Percentiles rank a stretch among this genome's conserved stretches.
phyloP scores from a whole-genome alignment of 2,113 vertebrate species.

The Rhizomys pruinosus region DNA sequence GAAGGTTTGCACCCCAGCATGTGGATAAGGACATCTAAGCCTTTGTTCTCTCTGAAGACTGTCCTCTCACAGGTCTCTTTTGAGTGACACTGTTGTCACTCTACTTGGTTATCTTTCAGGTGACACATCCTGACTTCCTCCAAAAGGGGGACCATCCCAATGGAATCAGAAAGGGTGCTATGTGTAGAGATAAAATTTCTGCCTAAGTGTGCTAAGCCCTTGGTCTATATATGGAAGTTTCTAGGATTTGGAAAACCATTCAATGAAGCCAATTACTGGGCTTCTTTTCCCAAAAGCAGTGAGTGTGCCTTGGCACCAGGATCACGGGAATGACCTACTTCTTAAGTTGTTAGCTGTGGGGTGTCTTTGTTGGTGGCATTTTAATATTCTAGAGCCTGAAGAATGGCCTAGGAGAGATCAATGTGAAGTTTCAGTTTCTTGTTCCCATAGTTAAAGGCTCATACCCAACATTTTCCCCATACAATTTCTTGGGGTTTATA shows the following conservation, averaged over 20 bases:
- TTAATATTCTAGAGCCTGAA: not conserved
- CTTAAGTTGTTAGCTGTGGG: not conserved
- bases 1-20: not conserved
- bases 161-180: not conserved
- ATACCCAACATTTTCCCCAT: not conserved
- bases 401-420: not conserved
- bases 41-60: not conserved
- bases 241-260: not conserved
- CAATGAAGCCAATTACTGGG: not conserved
- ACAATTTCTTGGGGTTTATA: not conserved
- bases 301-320: not conserved
- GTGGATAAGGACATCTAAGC: not conserved
- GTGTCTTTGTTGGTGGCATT: not conserved
- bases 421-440: no score
- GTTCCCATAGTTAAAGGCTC: not conserved
- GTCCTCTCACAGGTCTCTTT: not conserved
- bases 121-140: conserved; percentile 13
- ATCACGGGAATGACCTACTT: not conserved
- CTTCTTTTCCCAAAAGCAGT: not conserved
- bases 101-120: not conserved
- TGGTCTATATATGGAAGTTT: not conserved
- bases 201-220: not conserved
- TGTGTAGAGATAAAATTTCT: not conserved
- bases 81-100: not conserved
- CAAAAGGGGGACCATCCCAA: not conserved